Conservation (phyloP, 2,113 vertebrate species). For the Ahaetulla prasina region DNA sequence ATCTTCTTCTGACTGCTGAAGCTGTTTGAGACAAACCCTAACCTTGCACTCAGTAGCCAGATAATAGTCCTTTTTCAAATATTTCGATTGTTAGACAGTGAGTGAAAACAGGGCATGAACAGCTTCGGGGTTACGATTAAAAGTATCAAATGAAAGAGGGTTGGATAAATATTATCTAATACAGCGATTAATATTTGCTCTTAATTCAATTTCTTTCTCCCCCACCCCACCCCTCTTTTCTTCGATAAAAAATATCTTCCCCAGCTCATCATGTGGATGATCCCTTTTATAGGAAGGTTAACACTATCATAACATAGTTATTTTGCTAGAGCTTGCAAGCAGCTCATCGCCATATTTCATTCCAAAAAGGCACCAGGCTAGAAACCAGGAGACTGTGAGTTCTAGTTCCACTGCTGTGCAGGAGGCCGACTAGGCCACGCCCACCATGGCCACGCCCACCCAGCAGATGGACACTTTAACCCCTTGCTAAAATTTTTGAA, state of each 20-base stretch:
- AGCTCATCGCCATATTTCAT: neutral
- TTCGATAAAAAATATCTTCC: neutral
- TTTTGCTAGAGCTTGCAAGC: conserved; percentile 18
- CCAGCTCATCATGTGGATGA: conserved; percentile 9
- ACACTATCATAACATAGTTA: rapidly evolving
- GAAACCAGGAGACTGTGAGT: neutral
- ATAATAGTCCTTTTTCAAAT: neutral
- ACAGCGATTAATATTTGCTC: conserved; percentile 67
- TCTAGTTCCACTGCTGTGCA: too few species aligned
- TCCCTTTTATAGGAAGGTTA: conserved; percentile 70
- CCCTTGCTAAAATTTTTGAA: too few species aligned
- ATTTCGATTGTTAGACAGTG: conserved; percentile 28
- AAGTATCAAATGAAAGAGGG: conserved; percentile 64
- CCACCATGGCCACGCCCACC: too few species aligned
- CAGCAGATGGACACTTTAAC: too few species aligned
- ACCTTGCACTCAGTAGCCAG: neutral
- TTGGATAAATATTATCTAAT: conserved; percentile 71
- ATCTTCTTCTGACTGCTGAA: neutral
- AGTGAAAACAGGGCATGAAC: conserved; percentile 27
- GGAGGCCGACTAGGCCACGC: too few species aligned
- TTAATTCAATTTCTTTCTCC: conserved; percentile 62
- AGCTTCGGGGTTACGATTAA: conserved; percentile 59
- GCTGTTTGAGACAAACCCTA: rapidly evolving
- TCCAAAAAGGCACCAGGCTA: neutral
- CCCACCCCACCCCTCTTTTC: too few species aligned